Base-by-base conservation (phyloP, 2,797 vertebrate genomes). In the Brachymystax lenok region DNA sequence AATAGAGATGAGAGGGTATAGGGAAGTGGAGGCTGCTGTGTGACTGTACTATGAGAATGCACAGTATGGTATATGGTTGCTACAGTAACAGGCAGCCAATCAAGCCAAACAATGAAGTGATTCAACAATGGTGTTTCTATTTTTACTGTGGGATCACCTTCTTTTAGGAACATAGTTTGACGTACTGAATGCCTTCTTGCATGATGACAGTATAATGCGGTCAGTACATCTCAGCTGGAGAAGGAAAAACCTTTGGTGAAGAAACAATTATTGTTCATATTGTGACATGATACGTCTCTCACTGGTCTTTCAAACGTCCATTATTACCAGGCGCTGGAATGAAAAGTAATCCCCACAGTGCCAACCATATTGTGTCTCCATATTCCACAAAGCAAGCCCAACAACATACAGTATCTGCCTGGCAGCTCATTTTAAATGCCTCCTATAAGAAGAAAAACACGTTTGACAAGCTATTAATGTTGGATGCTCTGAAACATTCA, bases 61-160 rank as follows among this genome's bases (percentile, higher is more conserved):
- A 21, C n/a, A 21, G 59, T 61, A 61, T 21, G 5, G 14, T 67
- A 14, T 30, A 67, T 28, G 33, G 64, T 33, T 33, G 16, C 64
- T 4, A n/a, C 59, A 8, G 24, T 61, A 13, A 16, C 46, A 30
- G 81, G 74, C 61, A 74, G 74, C 72, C 67, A 77, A 80, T 87
- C 84, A 84, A 77, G 81, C 79, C 76, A 64, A 68, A 79, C 71
- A 69, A n/a, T 79, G 71, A 86, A 56, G 67, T 4, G 21, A 19
- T 35, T 13, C 74, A 75, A 68, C 67, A 82, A 30, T 56, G 28
- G 46, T 5, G 71, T 75, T 85, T 77, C 63, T 27, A 16, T 75
- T 86, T 77, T 50, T 30, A 61, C 59, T 8, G n/a, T 16, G n/a
- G 59, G 59, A 21, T 61, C 59, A 61, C n/a, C n/a, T 61, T 35